phyloP scores from a whole-genome alignment of 2,888 invertebrate species.

The Andricus quercusramuli region DNA sequence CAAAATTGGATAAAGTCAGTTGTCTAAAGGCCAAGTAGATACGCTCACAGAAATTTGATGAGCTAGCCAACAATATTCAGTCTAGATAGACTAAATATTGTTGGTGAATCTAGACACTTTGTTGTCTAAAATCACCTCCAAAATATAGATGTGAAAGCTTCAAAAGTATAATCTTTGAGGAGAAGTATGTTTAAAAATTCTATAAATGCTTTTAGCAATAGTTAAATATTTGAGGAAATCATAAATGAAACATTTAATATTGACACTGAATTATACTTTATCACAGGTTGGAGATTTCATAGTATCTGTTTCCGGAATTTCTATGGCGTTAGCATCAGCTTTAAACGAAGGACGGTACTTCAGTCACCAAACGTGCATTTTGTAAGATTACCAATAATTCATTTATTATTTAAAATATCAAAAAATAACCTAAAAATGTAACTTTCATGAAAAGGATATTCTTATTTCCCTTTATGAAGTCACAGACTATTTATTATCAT shows the following conservation, averaged over 20 bases:
- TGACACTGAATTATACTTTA: background rate
- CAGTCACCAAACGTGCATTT: constrained; percentile 83
- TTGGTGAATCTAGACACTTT: too few relatives aligned
- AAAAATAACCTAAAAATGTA: background rate
- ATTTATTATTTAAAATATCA: constrained; percentile 5
- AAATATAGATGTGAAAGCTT: too few relatives aligned
- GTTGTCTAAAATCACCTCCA: too few relatives aligned
- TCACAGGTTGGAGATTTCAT: constrained; percentile 81
- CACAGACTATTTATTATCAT: background rate
- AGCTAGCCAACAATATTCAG: too few relatives aligned
- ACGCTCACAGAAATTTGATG: too few relatives aligned
- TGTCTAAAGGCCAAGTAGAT: too few relatives aligned
- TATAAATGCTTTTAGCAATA: too few relatives aligned
- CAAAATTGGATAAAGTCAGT: too few relatives aligned
- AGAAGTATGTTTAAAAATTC: too few relatives aligned
- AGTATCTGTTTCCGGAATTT: constrained; percentile 85
- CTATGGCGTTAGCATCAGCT: constrained; percentile 84
- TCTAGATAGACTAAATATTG: too few relatives aligned
- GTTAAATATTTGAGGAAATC: too few relatives aligned
- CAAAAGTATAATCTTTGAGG: too few relatives aligned
- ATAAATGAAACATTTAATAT: background rate
- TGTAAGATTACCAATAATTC: constrained; percentile 80
- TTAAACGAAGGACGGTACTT: constrained; percentile 85
- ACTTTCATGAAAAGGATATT: background rate
- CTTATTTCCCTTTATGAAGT: background rate